Evolutionary conservation across 2,888 invertebrate genomes (phyloP), one percentile per base, ranked within the genome.

Genomic region (Noctua pronuba): DNA sequence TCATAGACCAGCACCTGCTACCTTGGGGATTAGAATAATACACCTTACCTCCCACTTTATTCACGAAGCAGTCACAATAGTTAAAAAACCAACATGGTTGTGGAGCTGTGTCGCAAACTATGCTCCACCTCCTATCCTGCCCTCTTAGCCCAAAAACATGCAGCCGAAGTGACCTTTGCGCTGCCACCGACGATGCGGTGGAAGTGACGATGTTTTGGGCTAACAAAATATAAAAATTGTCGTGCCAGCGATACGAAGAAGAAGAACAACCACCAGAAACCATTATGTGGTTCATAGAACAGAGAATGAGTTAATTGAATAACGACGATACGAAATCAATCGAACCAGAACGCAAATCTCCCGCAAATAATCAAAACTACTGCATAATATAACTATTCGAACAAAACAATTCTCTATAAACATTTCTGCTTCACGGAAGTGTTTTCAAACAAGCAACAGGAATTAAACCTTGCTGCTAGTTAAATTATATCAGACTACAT

Each of bases 391-490:
- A 70, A 60, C 28, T 70, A 79, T 72, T 83, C 28, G 67, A 72
- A 81, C 55, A 62, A 72, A 81, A 84, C 80, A 79, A 55, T 35
- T 46, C 41, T 62, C 79, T 62, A 64, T 69, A 71, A 62, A 68
- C 67, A 67, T 55, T 64, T 84, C 38, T n/a, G 46, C 55, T 71
- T 58, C 58, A 24, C 55, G 41, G 65, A 77, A 66, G 62, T 79
- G 62, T 79, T 81, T 79, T 55, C 67, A 81, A 81, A 83, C 78
- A 80, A 49, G 11, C 52, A 70, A 70, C 60, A 46, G 44, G 52
- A 71, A 62, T 78, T 71, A 67, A 82, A 38, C 60, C 46, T n/a
- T 46, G 44, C 44, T 55, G 58, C 31, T 83, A 77, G 44, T 24
- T 38, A 68, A 55, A 65, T 64, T 72, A 35, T 81, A 71, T 72